Percentiles rank a stretch among this genome's conserved stretches.
phyloP scores from a whole-genome alignment of 2,113 vertebrate genomes.

The Centrocercus urophasianus region DNA sequence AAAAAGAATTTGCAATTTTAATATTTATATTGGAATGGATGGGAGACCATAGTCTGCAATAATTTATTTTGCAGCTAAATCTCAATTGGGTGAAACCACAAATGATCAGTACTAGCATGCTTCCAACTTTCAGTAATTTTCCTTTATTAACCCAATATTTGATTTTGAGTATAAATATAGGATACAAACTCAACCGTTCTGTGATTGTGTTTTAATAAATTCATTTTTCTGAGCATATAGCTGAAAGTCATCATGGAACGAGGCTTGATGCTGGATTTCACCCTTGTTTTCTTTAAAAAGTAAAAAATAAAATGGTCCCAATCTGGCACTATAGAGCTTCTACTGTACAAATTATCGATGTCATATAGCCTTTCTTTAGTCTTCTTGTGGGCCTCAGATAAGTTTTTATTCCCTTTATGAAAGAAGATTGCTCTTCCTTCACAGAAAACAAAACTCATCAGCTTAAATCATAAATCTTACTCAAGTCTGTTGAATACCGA shows the following conservation, averaged over 20 bases:
- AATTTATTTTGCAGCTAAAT: neutral
- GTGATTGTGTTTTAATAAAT: neutral
- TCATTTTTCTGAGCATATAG: neutral
- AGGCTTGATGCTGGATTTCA: neutral
- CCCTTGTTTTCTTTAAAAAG: too few relatives aligned
- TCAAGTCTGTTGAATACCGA: neutral
- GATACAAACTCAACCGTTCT: neutral
- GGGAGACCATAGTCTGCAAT: neutral
- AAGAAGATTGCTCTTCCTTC: neutral
- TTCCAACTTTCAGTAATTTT: neutral
- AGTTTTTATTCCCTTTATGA: neutral
- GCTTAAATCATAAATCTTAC: neutral
- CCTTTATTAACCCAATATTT: neutral
- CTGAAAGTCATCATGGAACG: neutral
- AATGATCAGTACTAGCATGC: neutral
- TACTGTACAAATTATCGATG: neutral
- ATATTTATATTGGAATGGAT: neutral
- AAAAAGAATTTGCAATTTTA: neutral
- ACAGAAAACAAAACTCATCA: neutral
- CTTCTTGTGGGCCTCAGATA: neutral
- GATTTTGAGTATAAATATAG: neutral
- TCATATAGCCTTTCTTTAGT: neutral
- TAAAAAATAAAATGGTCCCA: neutral
- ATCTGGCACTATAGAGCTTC: neutral
- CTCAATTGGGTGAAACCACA: neutral